Evolutionary conservation across 2,113 vertebrate genomes (phyloP).

Genomic region (Chamaetylas fuelleborni): DNA sequence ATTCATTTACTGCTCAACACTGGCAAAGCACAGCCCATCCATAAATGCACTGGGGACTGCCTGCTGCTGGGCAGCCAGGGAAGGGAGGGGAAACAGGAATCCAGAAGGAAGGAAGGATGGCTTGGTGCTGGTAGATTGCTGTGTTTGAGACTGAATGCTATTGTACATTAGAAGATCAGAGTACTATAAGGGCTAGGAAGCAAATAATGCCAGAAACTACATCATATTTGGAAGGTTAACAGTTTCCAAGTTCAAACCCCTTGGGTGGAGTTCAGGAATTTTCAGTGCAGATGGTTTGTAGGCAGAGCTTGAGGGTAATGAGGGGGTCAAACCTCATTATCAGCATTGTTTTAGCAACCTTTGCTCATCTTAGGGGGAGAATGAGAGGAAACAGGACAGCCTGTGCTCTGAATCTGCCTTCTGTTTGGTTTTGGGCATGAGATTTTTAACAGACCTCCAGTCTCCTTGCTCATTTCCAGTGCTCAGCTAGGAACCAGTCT

Average conservation of each 20-base stretch:
- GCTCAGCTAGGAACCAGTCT: background rate
- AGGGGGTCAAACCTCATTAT: slow-evolving; percentile 11
- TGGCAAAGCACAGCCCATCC: background rate
- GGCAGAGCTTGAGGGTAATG: slow-evolving; percentile 1
- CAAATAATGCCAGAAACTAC: slow-evolving; percentile 10
- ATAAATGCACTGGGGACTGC: background rate
- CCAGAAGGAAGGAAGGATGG: background rate
- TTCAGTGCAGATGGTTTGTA: slow-evolving; percentile 17
- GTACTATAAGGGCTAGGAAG: background rate
- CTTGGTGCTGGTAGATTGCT: background rate
- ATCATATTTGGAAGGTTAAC: slow-evolving; percentile 14
- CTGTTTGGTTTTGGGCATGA: background rate
- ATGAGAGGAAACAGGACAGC: background rate
- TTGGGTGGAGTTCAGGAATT: slow-evolving; percentile 23
- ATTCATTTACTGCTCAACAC: background rate
- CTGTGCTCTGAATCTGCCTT: background rate
- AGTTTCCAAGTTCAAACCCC: slow-evolving; percentile 10
- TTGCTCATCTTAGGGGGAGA: background rate
- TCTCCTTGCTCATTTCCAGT: background rate
- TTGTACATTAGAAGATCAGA: background rate
- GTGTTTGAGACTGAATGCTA: background rate
- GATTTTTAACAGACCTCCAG: background rate
- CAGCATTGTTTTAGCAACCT: slow-evolving; percentile 12
- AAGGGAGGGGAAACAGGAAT: background rate
- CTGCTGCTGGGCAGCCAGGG: background rate